Conservation (phyloP, 2,888 invertebrate species). For the Apoderus coryli region DNA sequence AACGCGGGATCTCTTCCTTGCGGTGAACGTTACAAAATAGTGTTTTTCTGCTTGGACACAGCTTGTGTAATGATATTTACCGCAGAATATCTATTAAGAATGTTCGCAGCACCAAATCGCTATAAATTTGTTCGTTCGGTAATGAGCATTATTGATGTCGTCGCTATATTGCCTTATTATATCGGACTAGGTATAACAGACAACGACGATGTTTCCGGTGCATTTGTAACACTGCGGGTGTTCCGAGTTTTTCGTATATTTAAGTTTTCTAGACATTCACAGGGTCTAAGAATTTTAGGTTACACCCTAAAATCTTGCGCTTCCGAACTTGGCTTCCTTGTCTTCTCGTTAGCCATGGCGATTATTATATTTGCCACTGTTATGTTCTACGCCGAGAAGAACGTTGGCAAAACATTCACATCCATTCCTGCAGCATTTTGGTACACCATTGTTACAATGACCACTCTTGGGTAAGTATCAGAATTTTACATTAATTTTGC, state of each 20-base stretch:
- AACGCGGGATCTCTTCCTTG: constrained; percentile 82
- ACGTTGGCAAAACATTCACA: constrained; percentile 93
- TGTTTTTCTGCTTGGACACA: constrained; percentile 98
- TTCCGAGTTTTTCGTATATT: constrained; percentile 99
- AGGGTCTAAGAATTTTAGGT: constrained; percentile 94
- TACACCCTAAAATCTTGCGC: constrained; percentile 99
- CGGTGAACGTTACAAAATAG: constrained; percentile 94
- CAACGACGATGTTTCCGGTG: constrained; percentile 97
- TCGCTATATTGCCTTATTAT: constrained; percentile 98
- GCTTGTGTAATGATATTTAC: constrained; percentile 99
- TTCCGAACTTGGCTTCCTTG: constrained; percentile 96
- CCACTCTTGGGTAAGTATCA: constrained; percentile 86
- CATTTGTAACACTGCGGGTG: constrained; percentile 96
- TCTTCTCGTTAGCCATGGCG: constrained; percentile 99
- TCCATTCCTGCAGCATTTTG: constrained; percentile 99
- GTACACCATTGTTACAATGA: constrained; percentile 99
- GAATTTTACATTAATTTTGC: constrained; percentile 3
- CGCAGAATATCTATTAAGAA: constrained; percentile 85
- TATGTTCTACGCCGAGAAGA: constrained; percentile 99
- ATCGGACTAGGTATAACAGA: constrained; percentile 95
- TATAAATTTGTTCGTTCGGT: constrained; percentile 96
- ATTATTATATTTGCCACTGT: constrained; percentile 99
- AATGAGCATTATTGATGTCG: constrained; percentile 99
- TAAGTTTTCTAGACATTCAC: constrained; percentile 99
- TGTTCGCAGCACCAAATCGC: constrained; percentile 97